Base-by-base conservation (phyloP, 2,888 invertebrate species). In the Phyto melanocephala region DNA sequence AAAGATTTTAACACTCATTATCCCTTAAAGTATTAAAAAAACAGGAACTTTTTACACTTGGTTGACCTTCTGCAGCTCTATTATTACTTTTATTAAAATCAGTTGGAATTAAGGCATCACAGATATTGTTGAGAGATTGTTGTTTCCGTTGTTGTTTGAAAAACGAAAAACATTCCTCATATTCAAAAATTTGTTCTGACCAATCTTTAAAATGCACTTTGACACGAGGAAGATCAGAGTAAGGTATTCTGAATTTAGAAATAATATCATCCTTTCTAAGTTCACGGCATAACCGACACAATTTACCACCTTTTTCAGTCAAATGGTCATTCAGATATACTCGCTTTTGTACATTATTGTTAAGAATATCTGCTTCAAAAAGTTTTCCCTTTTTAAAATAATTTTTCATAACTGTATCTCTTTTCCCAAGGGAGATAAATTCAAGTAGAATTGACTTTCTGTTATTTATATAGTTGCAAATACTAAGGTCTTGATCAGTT, bases 161-260 rank as follows among this genome's bases (percentile, higher is more conserved):
- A n/a, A n/a, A n/a, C 7, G 13, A n/a, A 40, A 40, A 40, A n/a
- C 67, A 67, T 7, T 67, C 67, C 5, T 54, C 54, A 4, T 67
- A 67, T 11, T 67, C 52, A 24, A 67, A 52, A 4, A 67, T 40
- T 24, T 40, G 13, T 15, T 68, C 68, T 3, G 40, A 11, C 6
- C 10, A 13, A 2, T 68, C 54, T 2, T 45, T 70, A 17, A 70
- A 58, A 22, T 58, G 70, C 20, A 70, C 58, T 70, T 70, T 70
- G 1, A 58, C 56, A n/a, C 54, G 13, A 17, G 58, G 70, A 10
- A 20, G 17, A 20, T 47, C 47, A 10, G 47, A 20, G 20, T 20
- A 10, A 20, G 20, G 22, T 2, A 70, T 33, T 13, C 58, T 42
- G 35, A 58, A 71, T n/a, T 71, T 71, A 1, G 28, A 56, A 11